phyloP scores from a whole-genome alignment of 1,140 invertebrate species.

The Colletes gigas region DNA sequence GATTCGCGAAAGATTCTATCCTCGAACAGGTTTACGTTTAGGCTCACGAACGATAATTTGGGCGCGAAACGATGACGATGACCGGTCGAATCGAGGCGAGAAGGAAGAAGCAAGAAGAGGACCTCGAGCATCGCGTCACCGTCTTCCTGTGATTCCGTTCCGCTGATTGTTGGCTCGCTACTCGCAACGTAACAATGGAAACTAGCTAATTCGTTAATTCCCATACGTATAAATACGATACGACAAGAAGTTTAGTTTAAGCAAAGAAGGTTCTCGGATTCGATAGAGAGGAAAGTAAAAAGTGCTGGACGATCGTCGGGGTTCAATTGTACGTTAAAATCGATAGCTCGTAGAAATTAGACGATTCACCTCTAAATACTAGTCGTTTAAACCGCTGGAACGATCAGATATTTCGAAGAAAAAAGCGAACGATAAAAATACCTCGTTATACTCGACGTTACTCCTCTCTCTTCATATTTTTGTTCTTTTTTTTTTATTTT shows the following conservation, averaged over 20 bases:
- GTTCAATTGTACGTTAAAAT: neutral
- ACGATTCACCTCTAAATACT: slow-evolving; percentile 5
- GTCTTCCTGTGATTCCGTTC: neutral
- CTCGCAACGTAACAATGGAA: slow-evolving; percentile 24
- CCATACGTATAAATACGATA: neutral
- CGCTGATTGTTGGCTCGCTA: neutral
- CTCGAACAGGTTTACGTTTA: too few relatives aligned
- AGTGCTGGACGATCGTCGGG: neutral
- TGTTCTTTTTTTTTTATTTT: neutral
- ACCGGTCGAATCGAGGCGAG: neutral
- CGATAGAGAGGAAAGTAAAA: slow-evolving; percentile 23
- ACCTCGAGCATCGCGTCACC: neutral
- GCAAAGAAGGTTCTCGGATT: slow-evolving; percentile 14
- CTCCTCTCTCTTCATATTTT: neutral
- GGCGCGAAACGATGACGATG: neutral
- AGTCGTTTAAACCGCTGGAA: slow-evolving; percentile 19
- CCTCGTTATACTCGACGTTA: neutral
- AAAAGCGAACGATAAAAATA: slow-evolving; percentile 30
- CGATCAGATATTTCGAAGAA: slow-evolving; percentile 32
- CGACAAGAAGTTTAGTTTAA: neutral
- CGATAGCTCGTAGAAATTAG: slow-evolving; percentile 10
- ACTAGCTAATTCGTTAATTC: slow-evolving; percentile 1
- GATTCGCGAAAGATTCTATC: too few relatives aligned
- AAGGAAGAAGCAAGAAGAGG: neutral
- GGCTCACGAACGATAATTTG: too few relatives aligned